These are phyloP conservation scores for Tapirus terrestris DNA, from an alignment of 2,113 vertebrate species.

Conservation along the genomic window DNA sequence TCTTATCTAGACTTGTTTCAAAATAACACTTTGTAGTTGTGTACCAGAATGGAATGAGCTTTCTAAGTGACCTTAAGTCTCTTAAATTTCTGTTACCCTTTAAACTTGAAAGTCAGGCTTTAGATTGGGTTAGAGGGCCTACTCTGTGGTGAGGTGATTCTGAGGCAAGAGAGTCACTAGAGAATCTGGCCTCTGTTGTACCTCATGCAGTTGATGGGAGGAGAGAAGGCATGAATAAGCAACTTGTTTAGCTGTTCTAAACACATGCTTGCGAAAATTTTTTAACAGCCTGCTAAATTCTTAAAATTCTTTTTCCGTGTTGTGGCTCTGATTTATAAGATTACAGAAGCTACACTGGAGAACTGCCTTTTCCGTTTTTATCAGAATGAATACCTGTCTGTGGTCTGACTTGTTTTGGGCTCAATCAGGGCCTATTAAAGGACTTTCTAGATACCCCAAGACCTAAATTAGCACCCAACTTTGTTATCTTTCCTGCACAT, in stretches of 20 bases:
- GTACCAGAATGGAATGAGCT: background rate
- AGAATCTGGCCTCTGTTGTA: background rate
- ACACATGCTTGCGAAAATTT: background rate
- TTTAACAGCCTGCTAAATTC: constrained; percentile 15
- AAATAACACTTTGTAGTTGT: background rate
- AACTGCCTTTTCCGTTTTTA: constrained; percentile 10
- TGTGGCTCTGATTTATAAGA: background rate
- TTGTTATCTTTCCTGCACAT: background rate
- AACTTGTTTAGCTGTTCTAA: background rate
- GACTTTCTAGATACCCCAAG: background rate
- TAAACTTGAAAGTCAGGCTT: background rate
- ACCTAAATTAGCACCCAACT: background rate
- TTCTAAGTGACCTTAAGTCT: background rate
- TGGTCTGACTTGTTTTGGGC: background rate
- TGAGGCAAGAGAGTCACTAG: background rate
- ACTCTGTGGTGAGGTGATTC: background rate
- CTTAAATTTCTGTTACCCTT: background rate
- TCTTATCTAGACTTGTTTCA: background rate
- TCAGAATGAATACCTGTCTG: background rate
- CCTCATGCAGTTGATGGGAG: background rate
- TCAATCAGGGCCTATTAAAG: background rate
- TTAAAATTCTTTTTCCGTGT: constrained; percentile 35
- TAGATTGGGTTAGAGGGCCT: background rate
- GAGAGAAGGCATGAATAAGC: background rate
- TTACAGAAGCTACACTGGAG: background rate